A percentile compares a stretch with the other conserved stretches of the same genome.
Evolutionary conservation across 2,113 vertebrate genomes (phyloP).

Genomic region (Lasiurus cinereus): DNA sequence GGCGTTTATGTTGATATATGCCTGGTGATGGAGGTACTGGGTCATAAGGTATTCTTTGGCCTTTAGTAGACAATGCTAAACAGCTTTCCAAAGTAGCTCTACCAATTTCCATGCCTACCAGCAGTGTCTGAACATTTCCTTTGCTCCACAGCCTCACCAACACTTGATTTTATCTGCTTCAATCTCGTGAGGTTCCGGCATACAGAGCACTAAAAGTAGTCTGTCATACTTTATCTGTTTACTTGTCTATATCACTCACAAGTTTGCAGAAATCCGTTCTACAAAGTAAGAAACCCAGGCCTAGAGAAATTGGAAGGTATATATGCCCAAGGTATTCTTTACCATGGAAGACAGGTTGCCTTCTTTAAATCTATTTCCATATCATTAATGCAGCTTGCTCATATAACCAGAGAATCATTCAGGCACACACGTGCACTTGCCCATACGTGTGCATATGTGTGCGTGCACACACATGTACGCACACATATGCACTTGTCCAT

Average conservation of each 20-base stretch:
- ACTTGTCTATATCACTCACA: neutral
- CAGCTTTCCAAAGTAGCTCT: neutral
- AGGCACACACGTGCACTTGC: neutral
- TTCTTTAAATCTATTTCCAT: too few species aligned
- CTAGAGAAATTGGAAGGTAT: neutral
- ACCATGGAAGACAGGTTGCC: neutral
- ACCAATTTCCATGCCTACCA: neutral
- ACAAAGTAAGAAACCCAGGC: neutral
- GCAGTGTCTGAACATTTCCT: neutral
- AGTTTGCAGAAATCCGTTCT: neutral
- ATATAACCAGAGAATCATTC: neutral
- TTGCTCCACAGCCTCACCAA: neutral
- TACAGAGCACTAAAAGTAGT: neutral
- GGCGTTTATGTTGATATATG: neutral
- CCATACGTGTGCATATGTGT: neutral
- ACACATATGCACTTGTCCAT: neutral
- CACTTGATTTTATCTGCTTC: neutral
- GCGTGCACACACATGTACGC: neutral
- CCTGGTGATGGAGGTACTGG: neutral
- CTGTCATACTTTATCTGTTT: neutral
- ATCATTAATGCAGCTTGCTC: neutral
- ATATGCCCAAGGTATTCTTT: conserved; percentile 11
- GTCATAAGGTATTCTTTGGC: neutral
- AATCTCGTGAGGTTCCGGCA: neutral
- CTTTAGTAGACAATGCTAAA: neutral